A percentile compares a stretch with the other conserved stretches of the same genome.
These are phyloP conservation scores for Triops cancriformis DNA, from an alignment of 1,140 invertebrate genomes.

Conservation along the genomic window DNA sequence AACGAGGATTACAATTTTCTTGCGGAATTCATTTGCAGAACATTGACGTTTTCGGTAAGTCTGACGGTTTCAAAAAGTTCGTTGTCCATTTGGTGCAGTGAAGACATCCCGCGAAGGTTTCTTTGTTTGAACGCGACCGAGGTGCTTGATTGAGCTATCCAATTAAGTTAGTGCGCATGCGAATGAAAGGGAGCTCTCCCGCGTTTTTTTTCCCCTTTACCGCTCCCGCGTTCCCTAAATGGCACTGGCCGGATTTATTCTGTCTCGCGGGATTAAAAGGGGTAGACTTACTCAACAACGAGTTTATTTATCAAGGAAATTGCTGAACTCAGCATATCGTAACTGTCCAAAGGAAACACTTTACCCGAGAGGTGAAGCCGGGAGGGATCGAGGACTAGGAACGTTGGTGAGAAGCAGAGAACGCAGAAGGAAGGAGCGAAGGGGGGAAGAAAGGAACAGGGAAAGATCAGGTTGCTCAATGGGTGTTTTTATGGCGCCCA, in stretches of 20 bases:
- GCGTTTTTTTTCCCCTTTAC: background rate
- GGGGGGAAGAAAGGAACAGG: conserved; percentile 2
- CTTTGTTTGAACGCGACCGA: background rate
- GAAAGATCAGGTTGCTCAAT: conserved; percentile 13
- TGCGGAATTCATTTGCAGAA: no score
- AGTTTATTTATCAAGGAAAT: conserved; percentile 2
- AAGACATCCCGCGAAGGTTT: background rate
- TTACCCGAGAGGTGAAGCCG: conserved; percentile 14
- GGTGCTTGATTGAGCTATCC: conserved; percentile 2
- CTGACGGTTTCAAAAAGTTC: no score
- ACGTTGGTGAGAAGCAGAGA: background rate
- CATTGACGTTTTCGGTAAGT: no score
- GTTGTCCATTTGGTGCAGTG: background rate
- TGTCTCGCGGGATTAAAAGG: background rate
- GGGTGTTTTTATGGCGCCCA: conserved; percentile 5
- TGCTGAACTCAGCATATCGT: background rate
- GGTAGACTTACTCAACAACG: background rate
- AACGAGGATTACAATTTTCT: no score
- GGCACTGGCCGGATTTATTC: background rate
- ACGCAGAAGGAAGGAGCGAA: conserved; percentile 1
- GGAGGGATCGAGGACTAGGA: conserved; percentile 9
- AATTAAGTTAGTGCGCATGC: background rate
- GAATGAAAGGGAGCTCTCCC: background rate
- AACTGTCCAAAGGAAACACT: background rate
- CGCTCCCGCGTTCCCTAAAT: background rate